Percentiles rank a stretch among this genome's conserved stretches.
Conservation (phyloP, 2,113 vertebrate genomes). For the Plecturocebus donacophilus region DNA sequence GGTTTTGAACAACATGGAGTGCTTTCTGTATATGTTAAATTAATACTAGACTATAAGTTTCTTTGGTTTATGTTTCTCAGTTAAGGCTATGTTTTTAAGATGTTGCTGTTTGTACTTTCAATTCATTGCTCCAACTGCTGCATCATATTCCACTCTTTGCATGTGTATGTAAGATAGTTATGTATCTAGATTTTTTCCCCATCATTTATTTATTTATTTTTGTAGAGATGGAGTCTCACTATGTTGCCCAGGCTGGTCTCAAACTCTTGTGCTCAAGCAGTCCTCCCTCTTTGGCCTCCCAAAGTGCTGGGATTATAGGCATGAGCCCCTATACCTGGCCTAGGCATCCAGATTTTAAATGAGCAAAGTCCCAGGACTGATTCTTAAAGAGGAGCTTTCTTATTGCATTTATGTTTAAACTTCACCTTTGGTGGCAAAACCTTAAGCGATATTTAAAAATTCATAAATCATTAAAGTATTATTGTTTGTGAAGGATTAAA, state of each 20-base stretch:
- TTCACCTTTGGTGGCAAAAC: not conserved
- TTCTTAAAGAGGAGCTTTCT: conserved; percentile 4
- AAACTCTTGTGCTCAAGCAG: too few relatives aligned
- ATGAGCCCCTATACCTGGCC: too few relatives aligned
- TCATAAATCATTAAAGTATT: conserved; percentile 15
- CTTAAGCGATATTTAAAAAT: conserved; percentile 36
- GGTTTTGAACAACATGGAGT: not conserved
- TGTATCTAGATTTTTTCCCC: too few relatives aligned
- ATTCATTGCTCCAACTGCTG: not conserved
- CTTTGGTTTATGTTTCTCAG: not conserved
- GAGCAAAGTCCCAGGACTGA: not conserved
- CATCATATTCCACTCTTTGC: rapidly evolving
- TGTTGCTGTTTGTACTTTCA: not conserved
- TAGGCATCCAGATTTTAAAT: not conserved
- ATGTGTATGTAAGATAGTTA: not conserved
- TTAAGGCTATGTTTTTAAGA: conserved; percentile 34
- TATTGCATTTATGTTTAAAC: not conserved
- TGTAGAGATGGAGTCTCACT: too few relatives aligned
- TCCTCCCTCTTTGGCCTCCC: too few relatives aligned
- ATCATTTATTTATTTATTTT: too few relatives aligned
- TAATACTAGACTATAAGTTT: not conserved
- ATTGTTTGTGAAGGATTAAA: not conserved
- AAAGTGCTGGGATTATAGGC: too few relatives aligned
- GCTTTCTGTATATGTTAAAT: not conserved
- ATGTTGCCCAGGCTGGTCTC: too few relatives aligned